Percentiles rank a stretch among this genome's conserved stretches.
Conservation (phyloP, 1,140 invertebrate genomes). For the Atopsyche davidsoni region DNA sequence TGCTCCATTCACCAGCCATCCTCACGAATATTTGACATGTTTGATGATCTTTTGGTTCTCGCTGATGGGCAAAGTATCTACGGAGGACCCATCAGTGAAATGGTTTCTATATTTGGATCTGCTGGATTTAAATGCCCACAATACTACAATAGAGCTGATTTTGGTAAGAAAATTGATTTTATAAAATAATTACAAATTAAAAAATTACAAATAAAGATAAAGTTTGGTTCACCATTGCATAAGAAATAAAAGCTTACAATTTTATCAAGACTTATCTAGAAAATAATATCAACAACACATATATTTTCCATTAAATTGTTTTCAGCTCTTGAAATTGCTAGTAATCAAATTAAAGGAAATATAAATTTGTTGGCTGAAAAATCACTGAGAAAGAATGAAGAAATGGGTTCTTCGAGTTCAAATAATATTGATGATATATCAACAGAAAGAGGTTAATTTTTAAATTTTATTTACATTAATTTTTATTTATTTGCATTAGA, state of each 20-base stretch:
- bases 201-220: no score
- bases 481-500: no score
- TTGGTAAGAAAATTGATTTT: constrained; percentile 48
- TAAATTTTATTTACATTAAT: no score
- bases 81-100: constrained; percentile 49
- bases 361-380: constrained; percentile 28
- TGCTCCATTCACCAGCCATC: constrained; percentile 88
- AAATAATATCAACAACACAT: neutral
- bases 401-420: neutral
- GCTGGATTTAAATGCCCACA: constrained; percentile 55
- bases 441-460: neutral
- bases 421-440: constrained; percentile 14
- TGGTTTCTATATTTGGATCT: constrained; percentile 45
- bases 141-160: constrained; percentile 66
- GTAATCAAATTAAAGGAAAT: constrained; percentile 36
- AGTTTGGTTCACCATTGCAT: no score
- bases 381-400: constrained; percentile 9
- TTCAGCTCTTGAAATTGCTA: constrained; percentile 44
- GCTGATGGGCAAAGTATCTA: constrained; percentile 54
- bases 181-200: neutral
- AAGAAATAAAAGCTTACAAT: no score
- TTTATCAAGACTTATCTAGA: no score
- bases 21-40: constrained; percentile 69
- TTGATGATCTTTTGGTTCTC: constrained; percentile 59
- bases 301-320: constrained; percentile 9